phyloP scores from a whole-genome alignment of 2,113 vertebrate genomes.

The Microtus pennsylvanicus region DNA sequence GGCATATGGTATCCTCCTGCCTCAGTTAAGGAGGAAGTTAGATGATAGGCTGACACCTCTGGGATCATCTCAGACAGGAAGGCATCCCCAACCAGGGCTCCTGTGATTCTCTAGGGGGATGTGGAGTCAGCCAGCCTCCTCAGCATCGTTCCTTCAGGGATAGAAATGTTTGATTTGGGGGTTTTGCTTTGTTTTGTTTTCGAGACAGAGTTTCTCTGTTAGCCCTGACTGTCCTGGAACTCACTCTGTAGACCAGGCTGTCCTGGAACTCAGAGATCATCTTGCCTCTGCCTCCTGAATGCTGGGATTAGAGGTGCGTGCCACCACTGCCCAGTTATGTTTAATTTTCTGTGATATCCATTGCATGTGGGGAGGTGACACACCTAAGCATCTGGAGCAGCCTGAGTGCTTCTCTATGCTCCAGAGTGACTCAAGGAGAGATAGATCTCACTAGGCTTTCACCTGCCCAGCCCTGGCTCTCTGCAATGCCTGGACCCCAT shows the following conservation, averaged over 20 bases:
- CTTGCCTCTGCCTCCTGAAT: background rate
- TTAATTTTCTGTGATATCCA: background rate
- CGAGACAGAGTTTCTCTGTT: background rate
- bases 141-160: background rate
- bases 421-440: background rate
- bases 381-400: background rate
- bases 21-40: background rate
- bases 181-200: background rate
- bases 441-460: accelerated
- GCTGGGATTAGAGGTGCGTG: no score
- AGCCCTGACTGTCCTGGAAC: no score
- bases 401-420: background rate
- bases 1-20: background rate
- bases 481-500: background rate
- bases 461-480: background rate
- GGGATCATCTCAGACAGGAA: background rate
- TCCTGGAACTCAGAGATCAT: background rate
- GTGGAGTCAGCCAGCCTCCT: background rate
- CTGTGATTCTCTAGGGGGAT: background rate
- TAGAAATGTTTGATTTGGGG: background rate
- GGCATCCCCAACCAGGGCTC: background rate
- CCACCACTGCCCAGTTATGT: background rate
- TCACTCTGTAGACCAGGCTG: no score
- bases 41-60: background rate
- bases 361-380: background rate